These are phyloP conservation scores for Rhyacichthys aspro DNA, from an alignment of 2,797 vertebrate species.

Conservation along the genomic window DNA sequence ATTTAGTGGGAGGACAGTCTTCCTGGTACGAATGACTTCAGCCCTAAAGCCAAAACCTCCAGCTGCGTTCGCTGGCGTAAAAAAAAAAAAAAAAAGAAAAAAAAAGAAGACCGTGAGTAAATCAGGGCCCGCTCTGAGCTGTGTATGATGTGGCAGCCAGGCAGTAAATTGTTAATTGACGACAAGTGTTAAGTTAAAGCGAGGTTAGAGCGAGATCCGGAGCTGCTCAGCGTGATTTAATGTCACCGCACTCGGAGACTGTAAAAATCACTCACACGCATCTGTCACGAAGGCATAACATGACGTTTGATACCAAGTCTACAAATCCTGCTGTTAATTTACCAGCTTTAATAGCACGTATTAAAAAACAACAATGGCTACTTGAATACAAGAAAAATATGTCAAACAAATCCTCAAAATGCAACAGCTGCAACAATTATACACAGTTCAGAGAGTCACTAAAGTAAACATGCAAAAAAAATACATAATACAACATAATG, in stretches of 20 bases:
- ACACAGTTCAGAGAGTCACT: no score
- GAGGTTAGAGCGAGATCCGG: constrained; percentile 30
- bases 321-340: not conserved
- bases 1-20: constrained; percentile 42
- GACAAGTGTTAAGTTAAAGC: constrained; percentile 57
- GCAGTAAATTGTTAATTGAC: constrained; percentile 62
- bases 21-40: constrained; percentile 47
- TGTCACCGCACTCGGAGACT: constrained; percentile 24
- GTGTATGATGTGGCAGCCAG: constrained; percentile 35
- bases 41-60: constrained; percentile 13
- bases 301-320: not conserved
- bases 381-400: no score
- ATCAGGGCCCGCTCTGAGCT: constrained; percentile 25
- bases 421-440: no score
- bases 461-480: no score
- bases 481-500: no score
- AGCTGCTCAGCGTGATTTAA: constrained; percentile 42
- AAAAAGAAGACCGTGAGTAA: constrained; percentile 31
- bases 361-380: no score
- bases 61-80: constrained; percentile 8
- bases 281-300: not conserved
- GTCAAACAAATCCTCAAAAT: no score
- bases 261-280: constrained; percentile 3
- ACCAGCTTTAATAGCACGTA: no score
- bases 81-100: no score